A percentile compares a stretch with the other conserved stretches of the same genome.
Conservation (phyloP, 2,797 vertebrate genomes). For the Chaunax sp. region DNA sequence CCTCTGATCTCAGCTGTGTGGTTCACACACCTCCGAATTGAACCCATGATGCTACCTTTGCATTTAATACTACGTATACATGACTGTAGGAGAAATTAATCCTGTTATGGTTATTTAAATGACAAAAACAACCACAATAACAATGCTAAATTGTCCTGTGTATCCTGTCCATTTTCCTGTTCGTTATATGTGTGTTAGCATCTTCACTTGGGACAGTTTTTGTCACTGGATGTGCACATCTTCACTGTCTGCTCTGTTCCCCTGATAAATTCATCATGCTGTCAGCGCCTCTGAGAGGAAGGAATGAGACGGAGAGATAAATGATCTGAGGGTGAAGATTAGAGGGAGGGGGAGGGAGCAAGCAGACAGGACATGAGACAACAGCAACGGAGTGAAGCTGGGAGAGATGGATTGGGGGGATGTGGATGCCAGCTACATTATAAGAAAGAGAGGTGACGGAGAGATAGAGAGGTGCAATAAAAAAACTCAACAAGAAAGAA, state of each 20-base stretch:
- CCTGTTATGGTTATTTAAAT: too few relatives aligned
- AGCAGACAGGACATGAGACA: constrained; percentile 60
- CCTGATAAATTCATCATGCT: constrained; percentile 45
- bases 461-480: constrained; percentile 9
- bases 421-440: not conserved
- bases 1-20: too few relatives aligned
- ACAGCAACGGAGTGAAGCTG: constrained; percentile 22
- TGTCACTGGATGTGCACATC: constrained; percentile 23
- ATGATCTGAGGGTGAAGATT: constrained; percentile 56
- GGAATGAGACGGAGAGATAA: constrained; percentile 58
- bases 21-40: too few relatives aligned
- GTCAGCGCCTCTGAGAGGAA: constrained; percentile 40
- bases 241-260: constrained; percentile 27
- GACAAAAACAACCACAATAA: not conserved
- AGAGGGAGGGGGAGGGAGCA: constrained; percentile 12
- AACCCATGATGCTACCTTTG: too few relatives aligned
- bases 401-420: constrained; percentile 24
- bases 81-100: too few relatives aligned
- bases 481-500: not conserved
- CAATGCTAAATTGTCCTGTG: too few relatives aligned
- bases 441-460: constrained; percentile 8
- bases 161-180: constrained; percentile 9
- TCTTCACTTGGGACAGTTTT: not conserved
- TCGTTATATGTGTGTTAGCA: not conserved
- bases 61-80: too few relatives aligned